Conservation (phyloP, 2,797 vertebrate species). For the Gobio occitaniae region DNA sequence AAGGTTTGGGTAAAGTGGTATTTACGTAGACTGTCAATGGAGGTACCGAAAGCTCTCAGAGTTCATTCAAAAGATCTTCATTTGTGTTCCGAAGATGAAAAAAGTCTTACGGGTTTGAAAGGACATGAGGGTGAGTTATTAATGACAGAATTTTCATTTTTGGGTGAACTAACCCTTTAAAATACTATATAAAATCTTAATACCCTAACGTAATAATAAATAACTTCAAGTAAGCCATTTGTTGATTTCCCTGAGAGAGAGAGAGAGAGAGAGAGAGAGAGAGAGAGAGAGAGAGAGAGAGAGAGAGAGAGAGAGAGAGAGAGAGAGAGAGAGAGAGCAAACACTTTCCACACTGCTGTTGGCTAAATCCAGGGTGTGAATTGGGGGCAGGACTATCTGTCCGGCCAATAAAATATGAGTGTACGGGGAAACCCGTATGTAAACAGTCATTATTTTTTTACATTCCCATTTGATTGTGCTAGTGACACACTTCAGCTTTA, state of each 20-base stretch:
- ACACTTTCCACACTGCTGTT: background rate
- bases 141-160: background rate
- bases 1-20: background rate
- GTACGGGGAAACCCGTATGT: background rate
- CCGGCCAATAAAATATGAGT: background rate
- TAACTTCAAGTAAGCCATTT: conserved; percentile 10
- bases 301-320: background rate
- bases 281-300: background rate
- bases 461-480: background rate
- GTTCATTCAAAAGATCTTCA: background rate
- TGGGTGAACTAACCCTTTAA: background rate
- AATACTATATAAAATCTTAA: background rate
- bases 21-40: background rate
- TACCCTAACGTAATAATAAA: background rate
- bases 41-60: background rate
- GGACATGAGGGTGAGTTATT: background rate
- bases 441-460: conserved; percentile 21
- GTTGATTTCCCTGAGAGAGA: background rate
- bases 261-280: background rate
- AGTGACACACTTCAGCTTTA: conserved; percentile 27
- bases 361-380: background rate
- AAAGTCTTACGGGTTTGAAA: background rate
- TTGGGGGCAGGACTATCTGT: background rate
- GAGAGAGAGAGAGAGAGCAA: background rate
- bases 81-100: background rate